phyloP scores from a whole-genome alignment of 2,113 vertebrate species.

The Podarcis cretensis region DNA sequence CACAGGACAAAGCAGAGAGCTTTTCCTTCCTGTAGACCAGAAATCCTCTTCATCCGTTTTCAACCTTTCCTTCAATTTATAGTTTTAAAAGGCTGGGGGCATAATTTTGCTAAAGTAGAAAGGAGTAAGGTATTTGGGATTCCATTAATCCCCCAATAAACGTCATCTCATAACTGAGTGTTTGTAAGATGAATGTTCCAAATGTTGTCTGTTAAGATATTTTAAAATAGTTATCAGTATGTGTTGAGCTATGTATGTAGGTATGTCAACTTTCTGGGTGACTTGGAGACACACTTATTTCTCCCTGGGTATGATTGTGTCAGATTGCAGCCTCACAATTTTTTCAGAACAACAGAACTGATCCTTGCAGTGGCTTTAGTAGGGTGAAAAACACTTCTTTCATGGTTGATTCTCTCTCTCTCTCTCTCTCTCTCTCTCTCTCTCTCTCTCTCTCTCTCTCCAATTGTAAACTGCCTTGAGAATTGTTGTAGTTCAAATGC shows the following conservation, averaged over 20 bases:
- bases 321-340: background rate
- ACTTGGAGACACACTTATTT: background rate
- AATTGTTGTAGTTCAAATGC: background rate
- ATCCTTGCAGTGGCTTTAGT: background rate
- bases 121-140: background rate
- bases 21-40: background rate
- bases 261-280: background rate
- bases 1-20: background rate
- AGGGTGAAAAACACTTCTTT: background rate
- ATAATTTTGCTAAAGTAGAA: background rate
- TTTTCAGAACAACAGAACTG: background rate
- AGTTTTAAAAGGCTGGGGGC: background rate
- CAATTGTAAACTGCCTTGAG: background rate
- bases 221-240: background rate
- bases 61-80: background rate
- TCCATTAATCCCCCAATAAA: background rate
- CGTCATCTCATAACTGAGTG: background rate
- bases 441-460: background rate
- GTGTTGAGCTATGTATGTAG: background rate
- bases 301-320: no score
- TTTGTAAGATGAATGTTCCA: background rate
- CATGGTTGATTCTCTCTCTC: background rate
- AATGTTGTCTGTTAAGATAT: background rate
- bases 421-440: background rate
- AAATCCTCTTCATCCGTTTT: background rate